Evolutionary conservation across 2,113 vertebrate species (phyloP).

Genomic region (Murina feae): DNA sequence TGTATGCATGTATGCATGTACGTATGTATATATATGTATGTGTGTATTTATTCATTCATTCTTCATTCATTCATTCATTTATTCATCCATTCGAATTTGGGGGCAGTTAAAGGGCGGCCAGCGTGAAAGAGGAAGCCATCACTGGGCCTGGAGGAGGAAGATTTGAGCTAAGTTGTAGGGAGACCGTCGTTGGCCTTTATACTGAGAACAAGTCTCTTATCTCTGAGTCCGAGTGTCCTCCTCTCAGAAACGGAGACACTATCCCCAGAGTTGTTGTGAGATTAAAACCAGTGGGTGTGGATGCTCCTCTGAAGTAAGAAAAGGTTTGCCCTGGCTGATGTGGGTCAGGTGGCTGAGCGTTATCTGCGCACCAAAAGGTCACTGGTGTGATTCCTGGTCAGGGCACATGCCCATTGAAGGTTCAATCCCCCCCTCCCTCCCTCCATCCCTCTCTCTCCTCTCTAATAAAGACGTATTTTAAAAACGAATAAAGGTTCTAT

Average conservation of each 20-base stretch:
- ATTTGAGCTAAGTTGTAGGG: neutral
- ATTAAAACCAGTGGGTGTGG: neutral
- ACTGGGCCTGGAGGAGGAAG: neutral
- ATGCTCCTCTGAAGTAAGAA: constrained; percentile 20
- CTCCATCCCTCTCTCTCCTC: too few relatives aligned
- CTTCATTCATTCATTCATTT: too few relatives aligned
- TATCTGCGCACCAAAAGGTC: too few relatives aligned
- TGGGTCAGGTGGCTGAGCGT: too few relatives aligned
- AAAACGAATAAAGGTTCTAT: constrained; percentile 9
- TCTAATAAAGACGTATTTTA: too few relatives aligned
- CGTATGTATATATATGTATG: too few relatives aligned
- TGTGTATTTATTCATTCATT: neutral
- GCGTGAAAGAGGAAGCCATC: neutral
- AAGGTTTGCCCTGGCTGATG: too few relatives aligned
- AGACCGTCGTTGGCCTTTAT: neutral
- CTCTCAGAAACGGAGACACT: constrained; percentile 9
- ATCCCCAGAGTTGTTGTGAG: neutral
- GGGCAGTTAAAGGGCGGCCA: neutral
- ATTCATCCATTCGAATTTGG: neutral
- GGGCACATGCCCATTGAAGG: too few relatives aligned
- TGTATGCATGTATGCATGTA: neutral
- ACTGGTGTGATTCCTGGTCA: too few relatives aligned
- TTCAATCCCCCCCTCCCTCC: too few relatives aligned
- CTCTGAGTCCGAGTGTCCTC: constrained; percentile 4
- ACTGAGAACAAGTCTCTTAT: neutral